phyloP scores from a whole-genome alignment of 2,888 invertebrate species.

The Epirrita christyi region DNA sequence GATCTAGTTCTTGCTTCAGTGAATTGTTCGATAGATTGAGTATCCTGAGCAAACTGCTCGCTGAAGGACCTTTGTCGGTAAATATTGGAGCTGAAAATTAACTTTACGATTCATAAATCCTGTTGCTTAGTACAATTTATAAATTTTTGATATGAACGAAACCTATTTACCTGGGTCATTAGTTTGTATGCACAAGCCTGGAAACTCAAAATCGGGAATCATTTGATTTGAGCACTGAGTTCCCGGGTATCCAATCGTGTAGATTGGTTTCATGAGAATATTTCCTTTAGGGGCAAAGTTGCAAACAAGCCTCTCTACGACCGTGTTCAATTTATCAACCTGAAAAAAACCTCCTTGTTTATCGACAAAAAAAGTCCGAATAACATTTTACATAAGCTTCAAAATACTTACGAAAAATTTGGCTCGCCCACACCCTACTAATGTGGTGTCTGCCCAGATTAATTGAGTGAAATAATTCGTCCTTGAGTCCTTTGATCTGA shows the following conservation, averaged over 20 bases:
- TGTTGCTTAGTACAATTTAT: not conserved
- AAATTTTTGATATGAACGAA: not conserved
- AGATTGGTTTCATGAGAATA: conserved; percentile 62
- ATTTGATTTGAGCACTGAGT: conserved; percentile 62
- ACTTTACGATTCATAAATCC: not conserved
- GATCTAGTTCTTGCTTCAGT: conserved; percentile 60
- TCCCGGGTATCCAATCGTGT: conserved; percentile 65
- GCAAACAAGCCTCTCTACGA: conserved; percentile 68
- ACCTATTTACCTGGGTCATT: conserved; percentile 30
- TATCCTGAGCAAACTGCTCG: conserved; percentile 64
- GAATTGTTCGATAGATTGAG: conserved; percentile 64
- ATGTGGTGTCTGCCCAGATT: conserved; percentile 72
- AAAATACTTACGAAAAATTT: conserved; percentile 64
- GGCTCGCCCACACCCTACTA: conserved; percentile 72
- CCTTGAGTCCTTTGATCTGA: conserved; percentile 54
- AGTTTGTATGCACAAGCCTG: conserved; percentile 51
- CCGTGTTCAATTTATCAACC: conserved; percentile 38
- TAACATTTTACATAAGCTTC: not conserved
- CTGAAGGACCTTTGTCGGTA: conserved; percentile 39
- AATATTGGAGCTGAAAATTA: conserved; percentile 49
- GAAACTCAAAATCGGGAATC: conserved; percentile 49
- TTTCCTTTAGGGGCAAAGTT: conserved; percentile 75
- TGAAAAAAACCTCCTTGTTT: conserved; percentile 1
- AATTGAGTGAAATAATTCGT: conserved; percentile 71
- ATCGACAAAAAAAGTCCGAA: not conserved